These are phyloP conservation scores for Drosophila tropicalis DNA, from an alignment of 1,140 invertebrate genomes.

Conservation along the genomic window DNA sequence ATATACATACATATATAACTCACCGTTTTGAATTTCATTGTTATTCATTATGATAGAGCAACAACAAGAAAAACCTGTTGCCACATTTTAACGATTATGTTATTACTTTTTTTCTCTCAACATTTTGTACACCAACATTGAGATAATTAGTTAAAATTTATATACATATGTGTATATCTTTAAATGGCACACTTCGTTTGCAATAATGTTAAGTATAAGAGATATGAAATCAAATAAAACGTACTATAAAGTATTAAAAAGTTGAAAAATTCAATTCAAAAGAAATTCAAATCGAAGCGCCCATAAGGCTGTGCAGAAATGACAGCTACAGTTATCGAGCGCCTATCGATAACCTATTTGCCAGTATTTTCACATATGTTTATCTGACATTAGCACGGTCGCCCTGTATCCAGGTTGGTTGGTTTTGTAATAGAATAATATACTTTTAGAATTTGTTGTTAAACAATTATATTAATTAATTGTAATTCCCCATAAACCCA, in stretches of 20 bases:
- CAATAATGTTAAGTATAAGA: constrained; percentile 39
- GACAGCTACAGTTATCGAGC: background rate
- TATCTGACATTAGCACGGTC: background rate
- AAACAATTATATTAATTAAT: background rate
- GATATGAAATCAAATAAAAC: constrained; percentile 49
- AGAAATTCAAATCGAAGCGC: background rate
- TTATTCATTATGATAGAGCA: constrained; percentile 18
- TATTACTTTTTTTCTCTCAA: background rate
- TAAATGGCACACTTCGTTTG: constrained; percentile 37
- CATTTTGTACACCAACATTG: constrained; percentile 10
- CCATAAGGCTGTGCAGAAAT: background rate
- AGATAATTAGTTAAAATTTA: constrained; percentile 30
- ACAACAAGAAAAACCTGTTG: background rate
- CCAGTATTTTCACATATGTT: constrained; percentile 5
- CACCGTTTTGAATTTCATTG: constrained; percentile 39
- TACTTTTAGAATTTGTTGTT: background rate
- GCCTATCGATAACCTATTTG: background rate
- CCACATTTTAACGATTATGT: constrained; percentile 17
- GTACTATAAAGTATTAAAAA: constrained; percentile 14
- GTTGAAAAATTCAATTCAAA: background rate
- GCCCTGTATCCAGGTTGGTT: constrained; percentile 9
- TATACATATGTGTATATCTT: constrained; percentile 17
- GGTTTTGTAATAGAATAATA: constrained; percentile 12
- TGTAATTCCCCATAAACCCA: background rate
- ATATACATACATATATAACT: constrained; percentile 23